Percentiles rank a stretch among this genome's conserved stretches.
Evolutionary conservation across 1,140 invertebrate species (phyloP).

Genomic region (Phymorhynchus buccinoides): DNA sequence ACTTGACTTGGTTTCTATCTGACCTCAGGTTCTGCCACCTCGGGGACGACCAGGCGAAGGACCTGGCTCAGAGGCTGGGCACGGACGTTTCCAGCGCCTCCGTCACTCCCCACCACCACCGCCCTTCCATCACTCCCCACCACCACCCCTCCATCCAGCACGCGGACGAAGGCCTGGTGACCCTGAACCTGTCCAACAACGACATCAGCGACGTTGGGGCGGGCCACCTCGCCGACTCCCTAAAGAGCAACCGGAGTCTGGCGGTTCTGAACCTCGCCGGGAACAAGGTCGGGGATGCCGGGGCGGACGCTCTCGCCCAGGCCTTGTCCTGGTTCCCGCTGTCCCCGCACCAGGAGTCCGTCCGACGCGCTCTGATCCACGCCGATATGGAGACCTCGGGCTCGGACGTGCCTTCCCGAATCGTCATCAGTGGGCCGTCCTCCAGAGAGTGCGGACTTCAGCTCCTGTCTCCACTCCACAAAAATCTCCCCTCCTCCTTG

Average conservation of each 20-base stretch:
- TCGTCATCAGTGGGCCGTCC: no score
- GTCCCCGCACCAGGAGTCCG: background rate
- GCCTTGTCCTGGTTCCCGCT: background rate
- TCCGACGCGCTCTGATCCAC: background rate
- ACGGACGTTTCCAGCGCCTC: background rate
- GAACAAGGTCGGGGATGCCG: background rate
- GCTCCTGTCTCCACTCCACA: no score
- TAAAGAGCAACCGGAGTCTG: background rate
- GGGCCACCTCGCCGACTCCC: background rate
- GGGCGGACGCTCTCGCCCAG: background rate
- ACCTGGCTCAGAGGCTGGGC: background rate
- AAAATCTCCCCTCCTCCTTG: no score
- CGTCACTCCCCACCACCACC: background rate
- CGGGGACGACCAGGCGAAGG: background rate
- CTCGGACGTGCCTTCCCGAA: no score
- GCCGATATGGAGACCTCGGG: no score
- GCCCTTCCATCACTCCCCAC: no score
- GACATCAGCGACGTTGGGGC: background rate
- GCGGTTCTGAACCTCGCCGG: background rate
- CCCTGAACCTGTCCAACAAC: conserved; percentile 9
- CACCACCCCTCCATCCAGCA: background rate
- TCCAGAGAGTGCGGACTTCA: no score
- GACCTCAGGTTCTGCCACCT: background rate
- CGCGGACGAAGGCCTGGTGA: background rate
- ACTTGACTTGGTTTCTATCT: no score